A percentile compares a stretch with the other conserved stretches of the same genome.
Evolutionary conservation across 2,797 vertebrate genomes (phyloP).

Genomic region (Spheniscus humboldti): DNA sequence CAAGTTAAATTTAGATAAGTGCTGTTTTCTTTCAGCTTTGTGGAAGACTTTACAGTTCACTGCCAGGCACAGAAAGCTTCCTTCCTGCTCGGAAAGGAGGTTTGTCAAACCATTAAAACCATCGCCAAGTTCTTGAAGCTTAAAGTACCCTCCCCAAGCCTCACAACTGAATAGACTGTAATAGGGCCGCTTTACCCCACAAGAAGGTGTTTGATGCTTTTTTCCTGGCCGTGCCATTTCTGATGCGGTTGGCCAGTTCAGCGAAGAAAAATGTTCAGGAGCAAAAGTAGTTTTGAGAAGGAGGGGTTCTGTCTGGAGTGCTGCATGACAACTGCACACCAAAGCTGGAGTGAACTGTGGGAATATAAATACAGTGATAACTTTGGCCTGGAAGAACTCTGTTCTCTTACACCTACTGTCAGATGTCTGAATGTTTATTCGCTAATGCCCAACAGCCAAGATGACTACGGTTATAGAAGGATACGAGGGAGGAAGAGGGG

Average conservation of each 20-base stretch:
- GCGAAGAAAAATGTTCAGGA: not conserved
- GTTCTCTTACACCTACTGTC: not conserved
- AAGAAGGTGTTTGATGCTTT: not conserved
- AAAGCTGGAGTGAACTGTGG: not conserved
- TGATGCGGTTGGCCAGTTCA: not conserved
- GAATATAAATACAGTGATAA: not conserved
- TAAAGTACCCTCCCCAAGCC: not conserved
- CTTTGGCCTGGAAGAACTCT: not conserved
- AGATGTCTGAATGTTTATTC: not conserved
- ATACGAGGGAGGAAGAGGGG: not conserved
- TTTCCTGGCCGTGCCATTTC: not conserved
- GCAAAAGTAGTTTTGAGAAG: not conserved
- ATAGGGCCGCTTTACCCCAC: not conserved
- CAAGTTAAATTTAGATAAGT: conserved; percentile 23
- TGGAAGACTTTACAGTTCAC: not conserved
- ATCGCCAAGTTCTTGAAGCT: not conserved
- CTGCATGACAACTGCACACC: not conserved
- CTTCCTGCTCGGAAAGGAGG: not conserved
- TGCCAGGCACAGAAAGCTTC: not conserved
- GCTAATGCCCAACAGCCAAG: not conserved
- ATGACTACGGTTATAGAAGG: not conserved
- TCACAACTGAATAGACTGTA: not conserved
- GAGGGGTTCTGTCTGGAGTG: not conserved
- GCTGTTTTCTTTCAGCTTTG: conserved; percentile 23
- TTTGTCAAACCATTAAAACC: not conserved